A percentile compares a stretch with the other conserved stretches of the same genome.
Evolutionary conservation across 2,113 vertebrate species (phyloP).

Genomic region (Petrocephalus microphthalmus): DNA sequence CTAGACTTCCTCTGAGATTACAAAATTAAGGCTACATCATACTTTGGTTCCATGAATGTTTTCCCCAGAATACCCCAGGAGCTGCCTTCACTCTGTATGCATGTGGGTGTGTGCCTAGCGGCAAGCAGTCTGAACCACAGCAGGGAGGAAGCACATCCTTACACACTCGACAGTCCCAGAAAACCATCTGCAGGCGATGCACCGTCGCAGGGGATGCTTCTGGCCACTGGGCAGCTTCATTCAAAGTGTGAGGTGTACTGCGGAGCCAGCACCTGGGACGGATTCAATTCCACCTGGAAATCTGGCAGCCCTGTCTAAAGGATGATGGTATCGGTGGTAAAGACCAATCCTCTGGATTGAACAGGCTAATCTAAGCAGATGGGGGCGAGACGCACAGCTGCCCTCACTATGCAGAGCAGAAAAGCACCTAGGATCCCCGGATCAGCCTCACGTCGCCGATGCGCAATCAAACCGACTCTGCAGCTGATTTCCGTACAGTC

Average conservation of each 20-base stretch:
- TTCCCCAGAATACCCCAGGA: background rate
- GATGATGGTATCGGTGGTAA: background rate
- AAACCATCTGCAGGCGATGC: background rate
- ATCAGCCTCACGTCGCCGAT: background rate
- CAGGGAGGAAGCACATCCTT: background rate
- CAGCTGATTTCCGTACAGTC: background rate
- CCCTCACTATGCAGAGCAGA: background rate
- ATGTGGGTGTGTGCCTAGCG: background rate
- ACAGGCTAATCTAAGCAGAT: background rate
- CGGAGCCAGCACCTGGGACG: background rate
- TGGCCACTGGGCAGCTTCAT: background rate
- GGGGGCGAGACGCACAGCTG: background rate
- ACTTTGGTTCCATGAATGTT: conserved; percentile 16
- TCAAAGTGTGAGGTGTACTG: background rate
- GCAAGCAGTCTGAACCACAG: background rate
- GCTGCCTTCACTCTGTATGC: background rate
- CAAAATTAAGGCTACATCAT: conserved; percentile 18
- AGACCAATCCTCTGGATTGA: background rate
- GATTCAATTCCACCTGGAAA: background rate
- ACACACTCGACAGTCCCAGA: background rate
- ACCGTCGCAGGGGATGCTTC: background rate
- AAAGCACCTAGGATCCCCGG: background rate
- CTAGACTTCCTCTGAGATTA: background rate
- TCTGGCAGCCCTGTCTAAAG: background rate
- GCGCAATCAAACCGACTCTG: background rate